Evolutionary conservation across 2,888 invertebrate genomes (phyloP), one percentile per base, ranked within the genome.

Genomic region (Teinopalpus imperialis): DNA sequence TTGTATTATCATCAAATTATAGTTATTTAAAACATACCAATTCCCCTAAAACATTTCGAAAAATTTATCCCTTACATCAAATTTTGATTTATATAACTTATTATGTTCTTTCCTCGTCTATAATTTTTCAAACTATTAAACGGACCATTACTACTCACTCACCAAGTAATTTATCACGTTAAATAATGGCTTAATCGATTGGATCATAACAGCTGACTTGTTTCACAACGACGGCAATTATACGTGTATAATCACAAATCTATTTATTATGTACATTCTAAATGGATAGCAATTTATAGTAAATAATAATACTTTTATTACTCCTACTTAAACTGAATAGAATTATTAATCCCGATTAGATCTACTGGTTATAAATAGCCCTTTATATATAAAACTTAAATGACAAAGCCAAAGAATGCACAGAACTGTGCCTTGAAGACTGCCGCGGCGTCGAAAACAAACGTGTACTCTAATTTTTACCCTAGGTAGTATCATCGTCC

Each of bases 161-260:
- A 23, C 8, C 43, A 3, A 13, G 36, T 36, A 18, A 44, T 44
- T 44, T 44, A 44, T 44, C 43, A 31, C 31, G 16, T 5, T 6
- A 36, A 44, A 18, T 44, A 37, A 44, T 44, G 31, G 31, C 43
- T 37, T 24, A 44, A 44, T 44, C 43, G 37, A 44, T 24, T 18
- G 16, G 31, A 26, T 31, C 43, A 37, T 31, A 16, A n/a, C 13
- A 7, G 31, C 18, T 9, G 26, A 3, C 9, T 24, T 23, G 36
- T 12, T 6, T 31, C 16, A 8, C 24, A 18, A 18, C 31, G 23
- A 24, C 43, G 9, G 7, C 26, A 9, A 24, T 30, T 36, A 30
- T 23, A 24, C 23, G 4, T 13, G 10, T 31, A 13, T 30, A 43
- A 36, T 43, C 36, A 37, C 18, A 18, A 44, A 44, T 36, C 24